Evolutionary conservation across 2,888 invertebrate species (phyloP).

Genomic region (Ectobius pallidus): DNA sequence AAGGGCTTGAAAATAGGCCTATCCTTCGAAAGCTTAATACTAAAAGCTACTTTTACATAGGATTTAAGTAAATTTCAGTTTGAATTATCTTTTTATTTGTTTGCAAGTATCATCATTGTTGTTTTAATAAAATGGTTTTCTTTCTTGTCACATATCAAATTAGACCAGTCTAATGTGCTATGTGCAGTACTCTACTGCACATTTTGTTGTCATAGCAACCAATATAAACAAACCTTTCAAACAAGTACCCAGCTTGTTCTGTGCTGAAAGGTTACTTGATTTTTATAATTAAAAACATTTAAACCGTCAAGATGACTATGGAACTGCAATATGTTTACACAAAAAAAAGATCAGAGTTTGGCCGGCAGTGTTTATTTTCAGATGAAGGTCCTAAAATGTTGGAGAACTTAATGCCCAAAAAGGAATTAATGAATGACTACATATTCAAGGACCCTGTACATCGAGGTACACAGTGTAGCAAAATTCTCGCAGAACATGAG

Average conservation of each 20-base stretch:
- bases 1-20: no score
- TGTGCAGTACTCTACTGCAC: no score
- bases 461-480: conserved; percentile 66
- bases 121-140: no score
- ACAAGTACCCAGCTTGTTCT: not conserved
- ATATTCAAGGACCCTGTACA: conserved; percentile 66
- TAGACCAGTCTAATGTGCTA: no score
- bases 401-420: conserved; percentile 52
- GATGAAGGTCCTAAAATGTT: conserved; percentile 61
- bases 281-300: no score
- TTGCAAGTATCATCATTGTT: no score
- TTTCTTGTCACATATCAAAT: no score
- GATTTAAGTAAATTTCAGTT: no score
- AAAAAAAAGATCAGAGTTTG: conserved; percentile 73
- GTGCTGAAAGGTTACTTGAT: no score
- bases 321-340: conserved; percentile 63
- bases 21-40: no score
- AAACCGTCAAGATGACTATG: not conserved
- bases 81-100: no score
- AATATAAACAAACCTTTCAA: conserved; percentile 1
- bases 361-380: conserved; percentile 71
- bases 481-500: conserved; percentile 66
- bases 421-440: conserved; percentile 68
- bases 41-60: no score
- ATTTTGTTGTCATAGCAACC: conserved; percentile 16